A percentile compares a stretch with the other conserved stretches of the same genome.
These are phyloP conservation scores for Drosophila navojoa DNA, from an alignment of 1,140 invertebrate species.

Conservation along the genomic window DNA sequence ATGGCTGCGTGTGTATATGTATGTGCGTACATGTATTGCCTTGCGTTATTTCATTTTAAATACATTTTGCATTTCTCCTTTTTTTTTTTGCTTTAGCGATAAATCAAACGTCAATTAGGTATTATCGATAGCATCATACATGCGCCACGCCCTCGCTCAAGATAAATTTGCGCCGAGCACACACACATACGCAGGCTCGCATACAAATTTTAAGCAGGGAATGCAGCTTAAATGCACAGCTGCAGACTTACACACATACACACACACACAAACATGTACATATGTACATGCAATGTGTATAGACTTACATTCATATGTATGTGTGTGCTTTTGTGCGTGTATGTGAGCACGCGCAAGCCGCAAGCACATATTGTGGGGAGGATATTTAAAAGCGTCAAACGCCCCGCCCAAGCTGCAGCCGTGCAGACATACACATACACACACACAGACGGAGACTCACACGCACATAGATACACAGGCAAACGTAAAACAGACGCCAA, in stretches of 20 bases:
- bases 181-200: neutral
- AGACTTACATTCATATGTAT: neutral
- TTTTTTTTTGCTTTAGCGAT: constrained; percentile 18
- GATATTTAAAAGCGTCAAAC: constrained; percentile 62
- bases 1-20: neutral
- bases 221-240: constrained; percentile 34
- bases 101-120: constrained; percentile 37
- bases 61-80: neutral
- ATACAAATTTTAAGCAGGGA: constrained; percentile 6
- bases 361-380: constrained; percentile 53
- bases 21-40: neutral
- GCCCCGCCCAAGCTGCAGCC: constrained; percentile 60
- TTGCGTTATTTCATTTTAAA: constrained; percentile 27
- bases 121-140: constrained; percentile 37
- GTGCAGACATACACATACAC: constrained; percentile 17
- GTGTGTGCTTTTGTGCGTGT: constrained; percentile 9
- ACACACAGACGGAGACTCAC: constrained; percentile 6
- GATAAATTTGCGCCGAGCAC: constrained; percentile 25
- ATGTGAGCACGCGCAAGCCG: constrained; percentile 37
- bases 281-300: constrained; percentile 21
- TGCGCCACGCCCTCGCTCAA: constrained; percentile 39
- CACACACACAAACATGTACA: constrained; percentile 14
- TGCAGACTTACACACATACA: constrained; percentile 21
- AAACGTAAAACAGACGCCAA: constrained; percentile 37
- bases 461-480: constrained; percentile 17